Conservation (phyloP, 2,113 vertebrate species). For the Pleuronectes platessa region DNA sequence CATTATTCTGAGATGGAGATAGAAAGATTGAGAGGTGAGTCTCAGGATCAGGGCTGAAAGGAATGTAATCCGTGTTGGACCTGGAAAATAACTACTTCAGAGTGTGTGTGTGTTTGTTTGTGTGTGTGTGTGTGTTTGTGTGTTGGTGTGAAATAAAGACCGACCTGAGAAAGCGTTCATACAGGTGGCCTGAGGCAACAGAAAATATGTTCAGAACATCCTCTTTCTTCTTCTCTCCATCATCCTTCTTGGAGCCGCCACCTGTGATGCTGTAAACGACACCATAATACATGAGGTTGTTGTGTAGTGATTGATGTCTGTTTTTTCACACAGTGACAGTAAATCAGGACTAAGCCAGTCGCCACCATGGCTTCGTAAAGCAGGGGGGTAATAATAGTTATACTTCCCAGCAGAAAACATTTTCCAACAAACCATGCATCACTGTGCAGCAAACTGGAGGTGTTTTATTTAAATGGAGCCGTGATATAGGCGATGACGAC, state of each 20-base stretch:
- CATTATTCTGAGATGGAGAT: slow-evolving; percentile 90
- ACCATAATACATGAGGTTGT: slow-evolving; percentile 22
- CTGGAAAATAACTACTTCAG: background rate
- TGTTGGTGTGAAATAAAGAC: slow-evolving; percentile 30
- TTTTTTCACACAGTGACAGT: slow-evolving; percentile 25
- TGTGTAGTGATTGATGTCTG: slow-evolving; percentile 23
- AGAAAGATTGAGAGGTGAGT: background rate
- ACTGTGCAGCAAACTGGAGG: slow-evolving; percentile 5
- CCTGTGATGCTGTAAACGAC: slow-evolving; percentile 85
- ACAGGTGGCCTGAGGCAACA: slow-evolving; percentile 96
- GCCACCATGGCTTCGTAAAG: slow-evolving; percentile 36
- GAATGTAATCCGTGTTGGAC: background rate
- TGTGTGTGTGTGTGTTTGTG: slow-evolving; percentile 1
- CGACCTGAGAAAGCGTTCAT: slow-evolving; percentile 97
- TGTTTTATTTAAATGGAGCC: background rate
- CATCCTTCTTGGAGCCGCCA: slow-evolving; percentile 78
- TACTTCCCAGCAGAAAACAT: slow-evolving; percentile 26
- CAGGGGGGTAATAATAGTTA: slow-evolving; percentile 12
- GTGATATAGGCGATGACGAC: background rate
- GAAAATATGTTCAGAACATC: slow-evolving; percentile 96
- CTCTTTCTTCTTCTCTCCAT: slow-evolving; percentile 81
- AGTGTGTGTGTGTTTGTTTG: slow-evolving; percentile 7
- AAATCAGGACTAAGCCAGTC: slow-evolving; percentile 27
- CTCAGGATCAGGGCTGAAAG: slow-evolving; percentile 17
- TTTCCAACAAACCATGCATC: slow-evolving; percentile 52